These are phyloP conservation scores for Neosilurus mollespiculum DNA, from an alignment of 2,797 vertebrate genomes.

Conservation along the genomic window DNA sequence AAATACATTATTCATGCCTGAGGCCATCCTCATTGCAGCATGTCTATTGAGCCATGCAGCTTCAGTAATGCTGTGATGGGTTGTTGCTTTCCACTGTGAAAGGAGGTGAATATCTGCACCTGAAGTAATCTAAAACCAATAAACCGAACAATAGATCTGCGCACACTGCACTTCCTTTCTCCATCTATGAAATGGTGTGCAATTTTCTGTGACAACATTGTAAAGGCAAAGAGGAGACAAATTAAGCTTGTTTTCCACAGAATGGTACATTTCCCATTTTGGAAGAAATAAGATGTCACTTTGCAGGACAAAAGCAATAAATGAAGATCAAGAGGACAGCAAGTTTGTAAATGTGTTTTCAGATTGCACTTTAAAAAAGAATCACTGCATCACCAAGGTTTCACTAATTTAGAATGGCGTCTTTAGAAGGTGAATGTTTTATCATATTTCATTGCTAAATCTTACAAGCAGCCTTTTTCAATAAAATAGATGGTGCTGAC, in stretches of 20 bases:
- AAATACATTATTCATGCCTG: conserved; percentile 55
- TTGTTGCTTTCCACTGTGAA: conserved; percentile 38
- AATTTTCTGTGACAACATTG: conserved; percentile 52
- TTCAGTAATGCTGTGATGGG: conserved; percentile 30
- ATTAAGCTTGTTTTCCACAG: conserved; percentile 42
- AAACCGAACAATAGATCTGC: conserved; percentile 50
- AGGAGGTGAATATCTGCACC: conserved; percentile 47
- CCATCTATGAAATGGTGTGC: conserved; percentile 48
- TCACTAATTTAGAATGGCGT: conserved; percentile 10
- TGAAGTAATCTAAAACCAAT: conserved; percentile 50
- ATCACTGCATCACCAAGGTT: neutral
- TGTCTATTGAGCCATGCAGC: conserved; percentile 39
- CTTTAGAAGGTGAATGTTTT: neutral
- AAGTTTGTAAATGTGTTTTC: conserved; percentile 34
- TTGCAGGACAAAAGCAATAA: conserved; percentile 42
- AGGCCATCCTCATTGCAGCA: conserved; percentile 29
- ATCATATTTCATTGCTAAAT: neutral
- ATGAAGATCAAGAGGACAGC: conserved; percentile 42
- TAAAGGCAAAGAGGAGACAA: conserved; percentile 43
- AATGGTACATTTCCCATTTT: conserved; percentile 46
- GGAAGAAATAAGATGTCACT: conserved; percentile 53
- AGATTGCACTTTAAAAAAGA: conserved; percentile 1
- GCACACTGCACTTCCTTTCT: conserved; percentile 35
- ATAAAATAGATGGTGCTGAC: neutral
- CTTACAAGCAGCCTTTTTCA: conserved; percentile 6